Base-by-base conservation (phyloP, 2,888 invertebrate genomes). In the Erpobdella octoculata region DNA sequence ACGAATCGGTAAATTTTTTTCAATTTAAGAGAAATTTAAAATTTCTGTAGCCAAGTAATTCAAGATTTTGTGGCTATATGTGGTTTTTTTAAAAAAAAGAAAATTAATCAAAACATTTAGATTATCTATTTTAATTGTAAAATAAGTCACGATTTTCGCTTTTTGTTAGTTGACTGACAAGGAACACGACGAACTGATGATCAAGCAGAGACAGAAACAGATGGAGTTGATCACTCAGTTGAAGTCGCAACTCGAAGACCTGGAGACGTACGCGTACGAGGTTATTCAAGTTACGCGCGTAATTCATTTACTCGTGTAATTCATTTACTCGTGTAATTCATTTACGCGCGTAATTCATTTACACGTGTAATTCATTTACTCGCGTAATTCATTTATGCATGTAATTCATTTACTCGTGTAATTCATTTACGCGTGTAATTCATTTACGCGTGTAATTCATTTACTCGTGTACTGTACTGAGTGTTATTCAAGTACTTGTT, bases 201-300 rank as follows among this genome's bases (percentile, higher is more conserved):
- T 83, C 70, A 81, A 86, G 71, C 89, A 90, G 82, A 86, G 88
- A 78, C 86, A 87, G 71, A 88, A 89, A 75, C 90, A 90, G 79
- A 87, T 87, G 77, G 89, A 91, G 81, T 87, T 97, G 72, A 93
- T 99, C 74, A 89, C 89, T 76, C 91, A 92, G 80, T 85, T 98
- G 28, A 95, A 96, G 83, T 86, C 87, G 1, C 97, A 98, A 82
- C 84, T 98, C 53, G 90, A 91, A 79, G 96, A 98, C 80, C 85
- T 98, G 68, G 94, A 95, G 82, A 88, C 88, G 70, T 92, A 92
- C 83, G 93, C 96, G 0, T 92, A 93, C 80, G 92, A 94, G 80
- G 85, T 84, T 75, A 73, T n/a, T 4, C 28, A 28, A 31, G 5
- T 5, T 61, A 6, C 12, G 48, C 18, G 21, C 5, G 3, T 18